Base-by-base conservation (phyloP, 2,797 vertebrate species). In the Aldrovandia affinis region DNA sequence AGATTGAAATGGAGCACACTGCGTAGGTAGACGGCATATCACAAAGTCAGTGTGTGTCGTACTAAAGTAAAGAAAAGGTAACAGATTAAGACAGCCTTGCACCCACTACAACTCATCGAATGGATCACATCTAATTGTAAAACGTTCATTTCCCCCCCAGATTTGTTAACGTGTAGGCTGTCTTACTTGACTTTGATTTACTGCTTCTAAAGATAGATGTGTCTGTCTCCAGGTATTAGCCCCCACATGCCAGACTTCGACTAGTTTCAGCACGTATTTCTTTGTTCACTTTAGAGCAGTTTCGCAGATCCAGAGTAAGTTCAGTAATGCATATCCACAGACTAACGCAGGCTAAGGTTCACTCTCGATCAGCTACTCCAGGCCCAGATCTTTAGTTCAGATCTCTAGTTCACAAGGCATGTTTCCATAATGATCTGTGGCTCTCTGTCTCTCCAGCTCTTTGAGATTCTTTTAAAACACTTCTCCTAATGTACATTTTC, bases 191-290 rank as follows among this genome's bases (percentile, higher is more conserved):
- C 14, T 78, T 52, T 52, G 44, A 30, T 33, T 33, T 14, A 3
- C 77, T 52, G 77, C 25, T 9, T 28, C 77, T 78, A 30, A 30
- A 30, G 25, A 78, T 30, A 28, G 2, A 78, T 44, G 42, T 47
- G n/a, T n/a, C n/a, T n/a, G n/a, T 54, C 47, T 75, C 70, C 70
- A 75, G 39, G 70, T 42, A 44, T 75, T 44, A 25, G 70, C 70
- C 44, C 18, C 36, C 70, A 44, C 70, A 22, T 75, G 33, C 36
- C 39, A n/a, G 70, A 20, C 10, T 57, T 20, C 55, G 2, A 20
- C 70, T 44, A 10, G 70, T 75, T 75, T 75, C 22, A n/a, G 70
- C 70, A 75, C 20, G 70, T 75, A 15, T 42, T 44, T 44, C 15
- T 25, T 44, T 6, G 70, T 44, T 42, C 18, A 42, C 70, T 44